Evolutionary conservation across 2,797 vertebrate genomes (phyloP).

Genomic region (Xenops minutus): DNA sequence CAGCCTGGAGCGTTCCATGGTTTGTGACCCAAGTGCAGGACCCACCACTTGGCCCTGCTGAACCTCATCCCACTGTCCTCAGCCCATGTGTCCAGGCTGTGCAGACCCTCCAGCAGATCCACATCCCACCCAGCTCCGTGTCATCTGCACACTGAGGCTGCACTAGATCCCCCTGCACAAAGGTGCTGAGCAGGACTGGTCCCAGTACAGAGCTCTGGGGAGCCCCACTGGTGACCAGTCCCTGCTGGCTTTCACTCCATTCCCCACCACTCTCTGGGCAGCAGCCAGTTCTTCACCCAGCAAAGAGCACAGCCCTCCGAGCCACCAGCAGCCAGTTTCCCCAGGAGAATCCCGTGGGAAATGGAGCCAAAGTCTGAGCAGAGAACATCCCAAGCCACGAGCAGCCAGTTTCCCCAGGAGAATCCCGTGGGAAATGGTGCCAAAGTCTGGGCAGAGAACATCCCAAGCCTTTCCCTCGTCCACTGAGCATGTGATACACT

Average conservation of each 20-base stretch:
- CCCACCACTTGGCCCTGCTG: fast-evolving
- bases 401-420: neutral
- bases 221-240: neutral
- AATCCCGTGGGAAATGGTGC: too few species aligned
- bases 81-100: neutral
- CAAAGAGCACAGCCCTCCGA: neutral
- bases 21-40: neutral
- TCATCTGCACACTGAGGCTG: neutral
- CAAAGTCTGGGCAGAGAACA: too few species aligned
- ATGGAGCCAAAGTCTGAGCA: too few species aligned
- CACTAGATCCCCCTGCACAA: fast-evolving
- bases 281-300: neutral
- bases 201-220: neutral
- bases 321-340: neutral
- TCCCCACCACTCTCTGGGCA: too few species aligned
- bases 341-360: too few species aligned
- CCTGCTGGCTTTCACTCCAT: neutral
- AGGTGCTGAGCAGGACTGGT: fast-evolving
- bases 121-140: neutral
- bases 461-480: neutral
- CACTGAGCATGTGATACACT: neutral
- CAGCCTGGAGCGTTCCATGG: neutral
- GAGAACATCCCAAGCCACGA: neutral
- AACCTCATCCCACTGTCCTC: neutral
- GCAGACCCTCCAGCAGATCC: neutral